Base-by-base conservation (phyloP, 1,140 invertebrate genomes). In the Schmidtea mediterranea region DNA sequence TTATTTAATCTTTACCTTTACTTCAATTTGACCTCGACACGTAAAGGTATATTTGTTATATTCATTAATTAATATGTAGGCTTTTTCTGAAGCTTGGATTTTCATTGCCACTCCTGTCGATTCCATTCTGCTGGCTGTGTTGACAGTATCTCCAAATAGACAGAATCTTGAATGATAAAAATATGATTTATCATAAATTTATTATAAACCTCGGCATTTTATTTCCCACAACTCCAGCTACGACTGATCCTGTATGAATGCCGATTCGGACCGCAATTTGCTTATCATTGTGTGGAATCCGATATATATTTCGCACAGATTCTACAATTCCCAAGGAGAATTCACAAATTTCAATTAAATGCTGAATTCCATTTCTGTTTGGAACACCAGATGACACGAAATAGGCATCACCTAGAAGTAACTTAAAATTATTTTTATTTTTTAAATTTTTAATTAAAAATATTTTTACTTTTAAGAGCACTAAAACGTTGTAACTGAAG, bases 391-490 rank as follows among this genome's bases (percentile, higher is more conserved):
- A 79, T 12, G 82, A 82, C 8, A 84, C 78, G 80, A 89, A 86
- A 63, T 90, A 90, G 3, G 82, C 82, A 63, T 87, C 83, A 1
- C 82, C 82, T 53, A 90, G 89, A n/a, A n/a, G n/a, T n/a, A n/a
- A n/a, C n/a, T n/a, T n/a, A n/a, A n/a, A n/a, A n/a, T n/a, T n/a
- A n/a, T n/a, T n/a, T n/a, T n/a, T n/a, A n/a, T n/a, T n/a, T n/a
- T n/a, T n/a, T n/a, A n/a, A n/a, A n/a, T n/a, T n/a, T n/a, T n/a
- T n/a, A n/a, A n/a, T n/a, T n/a, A n/a, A n/a, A n/a, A n/a, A n/a
- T n/a, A n/a, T n/a, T n/a, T n/a, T n/a, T n/a, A n/a, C n/a, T n/a
- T n/a, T n/a, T n/a, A n/a, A n/a, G n/a, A n/a, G n/a, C n/a, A n/a
- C n/a, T n/a, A n/a, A n/a, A n/a, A n/a, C n/a, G n/a, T n/a, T n/a